phyloP scores from a whole-genome alignment of 2,888 invertebrate species.

The Machimus atricapillus region DNA sequence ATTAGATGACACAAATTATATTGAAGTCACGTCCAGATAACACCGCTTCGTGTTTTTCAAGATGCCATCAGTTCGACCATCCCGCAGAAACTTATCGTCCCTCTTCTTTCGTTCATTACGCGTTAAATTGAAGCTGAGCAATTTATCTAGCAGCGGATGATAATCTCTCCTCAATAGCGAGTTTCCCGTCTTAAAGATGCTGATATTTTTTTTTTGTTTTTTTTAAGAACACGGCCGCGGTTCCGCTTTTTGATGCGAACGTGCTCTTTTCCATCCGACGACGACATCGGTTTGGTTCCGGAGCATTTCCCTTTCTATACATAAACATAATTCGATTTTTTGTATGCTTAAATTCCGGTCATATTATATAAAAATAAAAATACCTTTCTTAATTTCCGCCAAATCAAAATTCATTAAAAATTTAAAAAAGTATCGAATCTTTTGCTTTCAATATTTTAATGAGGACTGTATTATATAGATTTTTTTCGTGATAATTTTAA shows the following conservation, averaged over 20 bases:
- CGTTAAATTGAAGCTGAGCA: constrained; percentile 15
- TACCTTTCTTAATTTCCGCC: neutral
- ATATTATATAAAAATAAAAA: neutral
- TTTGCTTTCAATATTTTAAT: too few species aligned
- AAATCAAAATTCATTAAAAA: neutral
- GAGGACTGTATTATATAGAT: too few species aligned
- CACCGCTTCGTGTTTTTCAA: constrained; percentile 9
- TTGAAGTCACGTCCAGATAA: constrained; percentile 34
- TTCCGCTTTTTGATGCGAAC: neutral
- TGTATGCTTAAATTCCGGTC: neutral
- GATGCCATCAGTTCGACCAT: neutral
- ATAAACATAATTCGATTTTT: neutral
- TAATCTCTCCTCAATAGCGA: constrained; percentile 2
- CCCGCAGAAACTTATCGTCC: neutral
- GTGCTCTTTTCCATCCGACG: neutral
- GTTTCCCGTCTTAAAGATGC: neutral
- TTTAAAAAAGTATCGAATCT: too few species aligned
- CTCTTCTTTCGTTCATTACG: constrained; percentile 26
- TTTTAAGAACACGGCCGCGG: neutral
- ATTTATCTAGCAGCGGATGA: constrained; percentile 17
- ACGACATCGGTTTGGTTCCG: neutral
- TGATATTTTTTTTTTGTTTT: neutral
- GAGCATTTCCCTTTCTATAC: neutral
- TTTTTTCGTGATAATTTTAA: too few species aligned
- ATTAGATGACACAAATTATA: constrained; percentile 35